Conservation (phyloP, 2,113 vertebrate genomes). For the Antennarius striatus region DNA sequence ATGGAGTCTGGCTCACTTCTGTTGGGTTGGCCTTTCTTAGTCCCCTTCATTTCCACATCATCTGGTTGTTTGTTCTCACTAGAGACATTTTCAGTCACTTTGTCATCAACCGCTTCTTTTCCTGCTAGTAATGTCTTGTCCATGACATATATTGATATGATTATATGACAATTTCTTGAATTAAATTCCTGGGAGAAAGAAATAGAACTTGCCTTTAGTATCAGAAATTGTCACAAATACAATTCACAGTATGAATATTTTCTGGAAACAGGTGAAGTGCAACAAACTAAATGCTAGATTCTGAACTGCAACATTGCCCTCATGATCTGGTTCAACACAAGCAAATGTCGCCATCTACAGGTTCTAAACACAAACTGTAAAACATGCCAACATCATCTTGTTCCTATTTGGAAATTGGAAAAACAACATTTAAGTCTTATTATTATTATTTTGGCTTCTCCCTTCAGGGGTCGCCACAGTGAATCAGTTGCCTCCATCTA, state of each 20-base stretch:
- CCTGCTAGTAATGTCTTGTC: constrained; percentile 61
- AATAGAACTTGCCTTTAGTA: neutral
- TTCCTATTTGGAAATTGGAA: neutral
- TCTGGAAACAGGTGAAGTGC: constrained; percentile 3
- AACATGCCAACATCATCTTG: neutral
- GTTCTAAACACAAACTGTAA: neutral
- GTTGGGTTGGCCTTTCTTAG: constrained; percentile 44
- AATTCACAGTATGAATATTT: neutral
- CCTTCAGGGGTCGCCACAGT: no score
- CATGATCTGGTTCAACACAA: neutral
- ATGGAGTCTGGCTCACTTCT: constrained; percentile 50
- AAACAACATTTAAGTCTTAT: neutral
- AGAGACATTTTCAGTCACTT: constrained; percentile 54
- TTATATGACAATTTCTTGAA: neutral
- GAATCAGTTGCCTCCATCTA: no score
- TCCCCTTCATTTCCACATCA: constrained; percentile 55
- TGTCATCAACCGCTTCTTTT: constrained; percentile 43
- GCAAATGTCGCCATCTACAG: constrained; percentile 78
- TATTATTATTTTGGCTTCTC: no score
- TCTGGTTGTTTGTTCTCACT: constrained; percentile 44
- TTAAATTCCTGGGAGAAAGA: constrained; percentile 36
- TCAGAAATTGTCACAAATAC: constrained; percentile 6
- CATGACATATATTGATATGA: constrained; percentile 39
- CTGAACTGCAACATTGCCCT: no score
- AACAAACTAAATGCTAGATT: neutral